Evolutionary conservation across 2,888 invertebrate genomes (phyloP).

Genomic region (Morpho helenor): DNA sequence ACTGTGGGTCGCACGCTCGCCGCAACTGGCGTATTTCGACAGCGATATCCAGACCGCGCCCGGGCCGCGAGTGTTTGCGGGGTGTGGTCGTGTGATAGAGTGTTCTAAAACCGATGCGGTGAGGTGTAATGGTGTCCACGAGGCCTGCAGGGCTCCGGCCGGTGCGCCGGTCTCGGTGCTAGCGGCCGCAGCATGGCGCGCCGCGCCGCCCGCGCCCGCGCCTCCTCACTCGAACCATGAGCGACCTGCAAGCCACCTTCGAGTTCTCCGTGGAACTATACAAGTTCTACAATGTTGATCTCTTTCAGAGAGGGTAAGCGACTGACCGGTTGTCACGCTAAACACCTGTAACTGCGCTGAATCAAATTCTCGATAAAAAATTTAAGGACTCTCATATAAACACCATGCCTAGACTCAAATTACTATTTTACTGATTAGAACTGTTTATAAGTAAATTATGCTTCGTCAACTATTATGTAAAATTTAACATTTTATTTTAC

Average conservation of each 20-base stretch:
- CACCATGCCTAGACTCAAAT: too few species aligned
- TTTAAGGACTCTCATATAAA: too few species aligned
- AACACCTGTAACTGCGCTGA: conserved; percentile 4
- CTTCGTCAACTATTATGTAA: too few species aligned
- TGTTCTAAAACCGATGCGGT: conserved; percentile 35
- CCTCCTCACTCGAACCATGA: conserved; percentile 81
- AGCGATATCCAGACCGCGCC: conserved; percentile 45
- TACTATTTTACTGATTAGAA: too few species aligned
- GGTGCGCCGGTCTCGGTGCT: conserved; percentile 44
- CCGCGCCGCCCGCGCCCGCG: conserved; percentile 43
- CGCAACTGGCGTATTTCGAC: conserved; percentile 47
- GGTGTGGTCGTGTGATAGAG: conserved; percentile 39
- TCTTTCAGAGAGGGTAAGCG: conserved; percentile 97
- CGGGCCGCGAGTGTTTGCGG: conserved; percentile 58
- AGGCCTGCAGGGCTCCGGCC: conserved; percentile 31
- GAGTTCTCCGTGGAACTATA: conserved; percentile 97
- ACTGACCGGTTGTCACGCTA: neutral
- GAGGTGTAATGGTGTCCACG: conserved; percentile 32
- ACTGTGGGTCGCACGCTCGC: conserved; percentile 62
- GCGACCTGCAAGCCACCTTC: conserved; percentile 96
- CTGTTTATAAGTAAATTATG: too few species aligned
- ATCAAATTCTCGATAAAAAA: neutral
- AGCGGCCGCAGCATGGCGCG: conserved; percentile 71
- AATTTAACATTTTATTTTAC: too few species aligned
- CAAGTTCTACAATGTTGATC: conserved; percentile 99